Evolutionary conservation across 2,888 invertebrate genomes (phyloP).

Genomic region (Ophion ellenae): DNA sequence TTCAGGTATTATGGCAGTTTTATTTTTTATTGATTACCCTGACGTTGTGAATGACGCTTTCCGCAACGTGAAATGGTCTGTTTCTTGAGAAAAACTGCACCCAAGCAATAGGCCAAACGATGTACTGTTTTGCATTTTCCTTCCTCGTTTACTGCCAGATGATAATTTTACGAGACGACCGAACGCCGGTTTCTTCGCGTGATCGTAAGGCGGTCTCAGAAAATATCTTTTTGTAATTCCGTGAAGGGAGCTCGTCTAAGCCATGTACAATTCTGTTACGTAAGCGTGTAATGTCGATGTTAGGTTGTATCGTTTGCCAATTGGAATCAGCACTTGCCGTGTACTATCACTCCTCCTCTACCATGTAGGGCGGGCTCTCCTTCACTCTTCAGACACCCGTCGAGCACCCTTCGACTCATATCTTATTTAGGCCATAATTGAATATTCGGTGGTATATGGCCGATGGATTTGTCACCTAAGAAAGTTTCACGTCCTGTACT

Average conservation of each 20-base stretch:
- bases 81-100: slow-evolving; percentile 40
- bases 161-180: slow-evolving; percentile 75
- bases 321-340: slow-evolving; percentile 40
- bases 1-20: neutral
- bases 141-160: slow-evolving; percentile 70
- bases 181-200: slow-evolving; percentile 6
- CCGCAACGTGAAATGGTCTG: slow-evolving; percentile 39
- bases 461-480: slow-evolving; percentile 80
- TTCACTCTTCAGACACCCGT: slow-evolving; percentile 53
- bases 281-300: slow-evolving; percentile 73
- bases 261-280: slow-evolving; percentile 78
- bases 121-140: slow-evolving; percentile 69
- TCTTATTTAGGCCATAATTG: slow-evolving; percentile 81
- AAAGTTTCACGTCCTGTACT: slow-evolving; percentile 76
- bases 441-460: slow-evolving; percentile 79
- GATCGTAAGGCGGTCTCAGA: slow-evolving; percentile 68
- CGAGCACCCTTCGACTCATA: slow-evolving; percentile 69
- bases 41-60: slow-evolving; percentile 26
- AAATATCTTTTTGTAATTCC: slow-evolving; percentile 28
- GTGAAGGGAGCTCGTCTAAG: slow-evolving; percentile 60
- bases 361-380: slow-evolving; percentile 9
- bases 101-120: slow-evolving; percentile 58
- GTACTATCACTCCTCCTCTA: slow-evolving; percentile 30
- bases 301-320: slow-evolving; percentile 75
- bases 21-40: slow-evolving; percentile 24